A percentile compares a stretch with the other conserved stretches of the same genome.
phyloP scores from a whole-genome alignment of 2,113 vertebrate genomes.

The Penelope pileata region DNA sequence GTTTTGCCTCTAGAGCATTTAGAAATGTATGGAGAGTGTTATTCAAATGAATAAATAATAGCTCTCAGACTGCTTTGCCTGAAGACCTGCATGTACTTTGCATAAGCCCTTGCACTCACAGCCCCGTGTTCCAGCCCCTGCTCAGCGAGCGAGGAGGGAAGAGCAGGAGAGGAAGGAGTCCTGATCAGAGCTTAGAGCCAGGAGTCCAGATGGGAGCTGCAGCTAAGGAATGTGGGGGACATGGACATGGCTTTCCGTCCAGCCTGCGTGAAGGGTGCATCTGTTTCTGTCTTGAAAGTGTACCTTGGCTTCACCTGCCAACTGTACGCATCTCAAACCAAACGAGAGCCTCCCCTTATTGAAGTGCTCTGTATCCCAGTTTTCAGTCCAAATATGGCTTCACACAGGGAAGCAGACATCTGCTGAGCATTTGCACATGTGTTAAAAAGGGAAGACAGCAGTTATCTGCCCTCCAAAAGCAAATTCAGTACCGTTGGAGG shows the following conservation, averaged over 20 bases:
- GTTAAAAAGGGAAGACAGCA: background rate
- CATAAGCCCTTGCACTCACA: background rate
- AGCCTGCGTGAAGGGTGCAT: background rate
- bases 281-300: background rate
- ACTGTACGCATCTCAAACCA: background rate
- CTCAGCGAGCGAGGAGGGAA: background rate
- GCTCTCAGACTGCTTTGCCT: background rate
- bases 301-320: background rate
- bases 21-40: background rate
- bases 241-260: background rate
- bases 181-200: background rate
- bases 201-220: background rate
- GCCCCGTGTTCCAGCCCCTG: background rate
- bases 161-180: background rate
- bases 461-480: background rate
- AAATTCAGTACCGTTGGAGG: background rate
- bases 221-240: background rate
- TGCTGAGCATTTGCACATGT: background rate
- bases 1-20: background rate
- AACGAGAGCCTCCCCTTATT: background rate
- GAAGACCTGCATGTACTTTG: background rate
- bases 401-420: background rate
- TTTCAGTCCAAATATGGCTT: background rate
- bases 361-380: background rate
- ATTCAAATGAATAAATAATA: slow-evolving; percentile 44